Evolutionary conservation across 1,140 invertebrate species (phyloP).

Genomic region (Megalonaias nervosa): DNA sequence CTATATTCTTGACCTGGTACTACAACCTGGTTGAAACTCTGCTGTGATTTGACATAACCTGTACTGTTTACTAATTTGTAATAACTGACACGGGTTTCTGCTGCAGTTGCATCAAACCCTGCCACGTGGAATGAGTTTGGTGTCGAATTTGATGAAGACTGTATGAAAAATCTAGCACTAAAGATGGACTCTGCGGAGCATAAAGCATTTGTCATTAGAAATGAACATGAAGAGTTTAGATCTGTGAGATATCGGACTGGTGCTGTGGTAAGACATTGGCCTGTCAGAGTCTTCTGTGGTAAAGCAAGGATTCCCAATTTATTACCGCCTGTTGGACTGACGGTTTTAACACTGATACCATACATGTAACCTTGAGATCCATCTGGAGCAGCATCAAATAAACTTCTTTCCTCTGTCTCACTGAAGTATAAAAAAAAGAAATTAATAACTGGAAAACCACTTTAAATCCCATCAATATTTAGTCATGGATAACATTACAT

Average conservation of each 20-base stretch:
- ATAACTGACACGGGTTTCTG: conserved; percentile 17
- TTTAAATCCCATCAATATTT: no score
- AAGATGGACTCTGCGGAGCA: conserved; percentile 37
- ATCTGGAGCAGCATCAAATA: conserved; percentile 4
- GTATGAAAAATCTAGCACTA: conserved; percentile 42
- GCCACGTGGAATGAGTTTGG: conserved; percentile 8
- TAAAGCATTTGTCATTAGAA: conserved; percentile 16
- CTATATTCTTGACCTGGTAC: conserved; percentile 26
- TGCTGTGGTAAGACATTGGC: conserved; percentile 41
- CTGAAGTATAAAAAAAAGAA: conserved; percentile 4
- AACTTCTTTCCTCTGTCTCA: conserved; percentile 8
- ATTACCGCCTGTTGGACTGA: not conserved
- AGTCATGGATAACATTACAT: no score
- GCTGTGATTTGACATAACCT: conserved; percentile 15
- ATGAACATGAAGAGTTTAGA: conserved; percentile 32
- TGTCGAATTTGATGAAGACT: conserved; percentile 37
- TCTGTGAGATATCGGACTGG: conserved; percentile 50
- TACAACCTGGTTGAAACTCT: conserved; percentile 1
- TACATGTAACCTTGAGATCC: conserved; percentile 30
- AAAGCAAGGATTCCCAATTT: conserved; percentile 38
- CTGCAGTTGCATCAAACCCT: not conserved
- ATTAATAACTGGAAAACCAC: no score
- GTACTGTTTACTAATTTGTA: not conserved
- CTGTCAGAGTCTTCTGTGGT: conserved; percentile 38
- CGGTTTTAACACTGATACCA: conserved; percentile 40